These are phyloP conservation scores for Poliocrania exsul DNA, from an alignment of 2,797 vertebrate genomes.

Conservation along the genomic window DNA sequence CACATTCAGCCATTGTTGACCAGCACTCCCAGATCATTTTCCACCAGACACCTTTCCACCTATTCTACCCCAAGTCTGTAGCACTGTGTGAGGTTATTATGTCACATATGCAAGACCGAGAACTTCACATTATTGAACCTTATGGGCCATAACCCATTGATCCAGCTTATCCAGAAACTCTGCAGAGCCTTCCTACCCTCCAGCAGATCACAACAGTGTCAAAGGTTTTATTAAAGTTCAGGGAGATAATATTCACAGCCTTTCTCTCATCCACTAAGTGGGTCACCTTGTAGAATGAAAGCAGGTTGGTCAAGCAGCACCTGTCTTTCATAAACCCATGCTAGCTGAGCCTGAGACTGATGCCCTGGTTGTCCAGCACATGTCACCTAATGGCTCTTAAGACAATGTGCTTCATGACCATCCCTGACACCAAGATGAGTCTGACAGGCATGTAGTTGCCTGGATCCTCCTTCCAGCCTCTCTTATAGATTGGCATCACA, in stretches of 20 bases:
- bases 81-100: too few relatives aligned
- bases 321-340: background rate
- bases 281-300: background rate
- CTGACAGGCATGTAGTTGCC: background rate
- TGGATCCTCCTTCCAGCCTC: background rate
- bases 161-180: too few relatives aligned
- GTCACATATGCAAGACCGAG: background rate
- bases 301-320: background rate
- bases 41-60: background rate
- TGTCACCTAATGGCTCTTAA: rapidly evolving
- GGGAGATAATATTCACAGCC: background rate
- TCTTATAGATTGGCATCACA: background rate
- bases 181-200: background rate
- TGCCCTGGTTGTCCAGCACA: background rate
- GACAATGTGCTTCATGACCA: too few relatives aligned
- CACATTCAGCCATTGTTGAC: rapidly evolving
- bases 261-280: background rate
- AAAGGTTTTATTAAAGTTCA: background rate
- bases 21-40: background rate
- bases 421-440: background rate
- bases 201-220: too few relatives aligned
- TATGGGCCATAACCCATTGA: background rate
- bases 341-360: background rate
- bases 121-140: background rate
- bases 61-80: background rate